Evolutionary conservation across 2,888 invertebrate genomes (phyloP).

Genomic region (Melipona bicolor): DNA sequence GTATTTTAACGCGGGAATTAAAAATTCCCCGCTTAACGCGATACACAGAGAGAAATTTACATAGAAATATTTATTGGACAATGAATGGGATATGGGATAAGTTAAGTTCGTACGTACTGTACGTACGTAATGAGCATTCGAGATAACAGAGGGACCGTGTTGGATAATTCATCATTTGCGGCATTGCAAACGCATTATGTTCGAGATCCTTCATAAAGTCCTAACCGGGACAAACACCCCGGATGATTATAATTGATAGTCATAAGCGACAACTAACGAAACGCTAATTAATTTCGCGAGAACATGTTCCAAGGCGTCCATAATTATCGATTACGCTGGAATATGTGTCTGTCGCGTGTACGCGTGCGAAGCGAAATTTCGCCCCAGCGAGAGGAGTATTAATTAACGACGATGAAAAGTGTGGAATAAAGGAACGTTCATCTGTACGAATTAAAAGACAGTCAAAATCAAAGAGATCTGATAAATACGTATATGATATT

Average conservation of each 20-base stretch:
- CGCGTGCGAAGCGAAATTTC: neutral
- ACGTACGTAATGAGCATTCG: neutral
- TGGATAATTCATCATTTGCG: conserved; percentile 5
- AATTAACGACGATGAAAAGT: conserved; percentile 17
- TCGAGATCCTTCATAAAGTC: neutral
- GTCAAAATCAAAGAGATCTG: neutral
- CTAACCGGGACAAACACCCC: neutral
- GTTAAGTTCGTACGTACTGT: too few relatives aligned
- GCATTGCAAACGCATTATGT: neutral
- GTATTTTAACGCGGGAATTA: neutral
- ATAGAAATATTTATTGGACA: neutral
- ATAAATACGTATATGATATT: too few relatives aligned
- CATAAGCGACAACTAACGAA: conserved; percentile 21
- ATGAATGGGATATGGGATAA: neutral
- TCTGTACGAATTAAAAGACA: neutral
- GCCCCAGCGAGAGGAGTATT: conserved; percentile 1
- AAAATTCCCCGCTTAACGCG: neutral
- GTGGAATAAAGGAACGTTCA: neutral
- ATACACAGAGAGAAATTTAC: too few relatives aligned
- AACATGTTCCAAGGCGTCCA: conserved; percentile 20
- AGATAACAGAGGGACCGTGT: neutral
- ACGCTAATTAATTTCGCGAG: conserved; percentile 34
- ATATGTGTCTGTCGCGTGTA: neutral
- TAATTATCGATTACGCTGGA: conserved; percentile 40
- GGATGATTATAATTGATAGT: conserved; percentile 23